A percentile compares a stretch with the other conserved stretches of the same genome.
phyloP scores from a whole-genome alignment of 2,888 invertebrate genomes.

The Eilema depressum region DNA sequence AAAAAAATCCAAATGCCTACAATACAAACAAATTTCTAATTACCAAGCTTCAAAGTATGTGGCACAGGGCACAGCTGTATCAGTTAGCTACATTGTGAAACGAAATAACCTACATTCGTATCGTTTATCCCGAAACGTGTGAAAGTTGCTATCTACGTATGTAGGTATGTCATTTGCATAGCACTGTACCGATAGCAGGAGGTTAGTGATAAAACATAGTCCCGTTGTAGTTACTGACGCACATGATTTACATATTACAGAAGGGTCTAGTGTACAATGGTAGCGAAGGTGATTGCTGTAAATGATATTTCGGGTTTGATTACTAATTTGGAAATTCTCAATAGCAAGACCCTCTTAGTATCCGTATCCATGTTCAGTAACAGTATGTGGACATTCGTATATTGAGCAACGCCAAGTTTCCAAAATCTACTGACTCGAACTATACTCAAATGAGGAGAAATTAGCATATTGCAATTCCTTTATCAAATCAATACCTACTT shows the following conservation, averaged over 20 bases:
- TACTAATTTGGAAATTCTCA: not conserved
- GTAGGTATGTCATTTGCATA: conserved; percentile 74
- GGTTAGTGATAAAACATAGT: conserved; percentile 12
- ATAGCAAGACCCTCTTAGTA: no score
- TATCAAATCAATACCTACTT: no score
- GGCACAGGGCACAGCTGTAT: not conserved
- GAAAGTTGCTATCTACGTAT: conserved; percentile 59
- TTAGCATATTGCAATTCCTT: no score
- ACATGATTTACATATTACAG: not conserved
- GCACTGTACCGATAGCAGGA: conserved; percentile 24
- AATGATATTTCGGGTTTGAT: not conserved
- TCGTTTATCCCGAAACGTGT: conserved; percentile 68
- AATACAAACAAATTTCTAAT: conserved; percentile 9
- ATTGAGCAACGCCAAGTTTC: no score
- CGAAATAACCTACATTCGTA: conserved; percentile 79
- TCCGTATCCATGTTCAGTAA: no score
- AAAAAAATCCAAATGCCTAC: not conserved
- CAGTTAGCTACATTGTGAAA: conserved; percentile 33
- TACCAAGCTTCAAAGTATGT: not conserved
- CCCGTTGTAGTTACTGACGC: not conserved
- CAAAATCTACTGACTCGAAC: no score
- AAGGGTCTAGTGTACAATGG: not conserved
- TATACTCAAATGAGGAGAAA: no score
- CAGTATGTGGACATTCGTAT: no score
- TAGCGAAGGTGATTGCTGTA: not conserved